A percentile compares a stretch with the other conserved stretches of the same genome.
phyloP scores from a whole-genome alignment of 2,113 vertebrate species.

The Hippocampus zosterae region DNA sequence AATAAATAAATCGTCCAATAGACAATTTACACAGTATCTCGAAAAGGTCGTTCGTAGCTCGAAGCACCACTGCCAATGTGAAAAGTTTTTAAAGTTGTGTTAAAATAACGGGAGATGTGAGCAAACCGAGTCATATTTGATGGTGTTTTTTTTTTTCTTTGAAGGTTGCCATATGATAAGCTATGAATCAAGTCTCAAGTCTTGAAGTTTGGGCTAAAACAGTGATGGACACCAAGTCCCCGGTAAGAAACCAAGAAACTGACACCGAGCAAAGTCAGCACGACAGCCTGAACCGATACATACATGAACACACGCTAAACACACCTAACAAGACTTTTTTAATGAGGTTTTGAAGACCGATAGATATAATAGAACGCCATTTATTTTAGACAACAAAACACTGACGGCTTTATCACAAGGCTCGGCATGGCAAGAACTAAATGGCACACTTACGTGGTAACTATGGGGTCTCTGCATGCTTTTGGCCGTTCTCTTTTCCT shows the following conservation, averaged over 20 bases:
- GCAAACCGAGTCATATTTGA: neutral
- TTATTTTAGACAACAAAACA: neutral
- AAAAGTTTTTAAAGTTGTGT: no score
- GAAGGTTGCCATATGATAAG: neutral
- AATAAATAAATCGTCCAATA: no score
- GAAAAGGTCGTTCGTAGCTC: no score
- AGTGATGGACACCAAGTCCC: conserved; percentile 12
- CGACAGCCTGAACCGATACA: conserved; percentile 14
- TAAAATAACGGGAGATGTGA: neutral
- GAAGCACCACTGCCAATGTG: no score
- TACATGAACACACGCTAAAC: conserved; percentile 20
- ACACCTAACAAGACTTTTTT: neutral
- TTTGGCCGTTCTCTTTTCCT: conserved; percentile 4
- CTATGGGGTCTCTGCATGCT: conserved; percentile 59
- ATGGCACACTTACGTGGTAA: conserved; percentile 58
- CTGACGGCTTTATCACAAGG: neutral
- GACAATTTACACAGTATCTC: no score
- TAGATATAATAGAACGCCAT: neutral
- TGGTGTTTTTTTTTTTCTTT: neutral
- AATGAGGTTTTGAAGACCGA: neutral
- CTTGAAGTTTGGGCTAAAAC: neutral
- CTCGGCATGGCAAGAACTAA: neutral
- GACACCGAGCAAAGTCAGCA: conserved; percentile 21
- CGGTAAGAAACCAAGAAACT: neutral
- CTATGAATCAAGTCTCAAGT: neutral